Evolutionary conservation across 2,113 vertebrate genomes (phyloP), one percentile per base, ranked within the genome.

Genomic region (Phrynocephalus versicolor): DNA sequence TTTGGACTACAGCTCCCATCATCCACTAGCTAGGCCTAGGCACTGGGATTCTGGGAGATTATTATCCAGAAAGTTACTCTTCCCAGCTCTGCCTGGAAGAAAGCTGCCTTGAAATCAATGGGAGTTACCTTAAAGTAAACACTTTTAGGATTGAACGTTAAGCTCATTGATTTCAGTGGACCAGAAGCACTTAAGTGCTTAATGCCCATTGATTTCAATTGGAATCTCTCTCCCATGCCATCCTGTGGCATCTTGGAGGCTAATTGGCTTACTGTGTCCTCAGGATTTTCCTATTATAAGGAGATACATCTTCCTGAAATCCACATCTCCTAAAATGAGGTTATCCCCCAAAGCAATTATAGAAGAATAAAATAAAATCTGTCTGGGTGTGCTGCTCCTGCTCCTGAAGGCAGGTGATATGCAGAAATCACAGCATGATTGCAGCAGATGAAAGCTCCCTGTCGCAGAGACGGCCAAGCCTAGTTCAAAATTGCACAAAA

Each of bases 101-200:
- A 10, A 79, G 77, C 55, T 19, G 77, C 37, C 18, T 73, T 79
- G 84, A 64, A 80, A 73, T 73, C 84, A 73, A 80, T 73, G 69
- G 77, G 84, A 79, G 64, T 73, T 73, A 51, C 77, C 64, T 80
- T 64, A 30, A 73, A 73, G 39, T 19, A 73, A 80, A 72, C 30
- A 57, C 73, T 64, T 85, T 80, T 65, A 73, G 84, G 77, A 80
- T 55, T 74, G 77, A 77, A 73, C 78, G 71, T 74, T 85, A 73
- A 80, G 69, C 57, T 55, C 69, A 85, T 80, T 35, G 57, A 80
- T 85, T 80, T 72, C 6, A 51, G 77, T 41, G 30, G 70, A 45
- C 35, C 21, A 45, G 23, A 55, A 41, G 51, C 65, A 3, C 75
- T 75, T 85, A 78, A 85, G 51, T 78, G 75, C 39, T 73, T 85